These are phyloP conservation scores for Pelodiscus sinensis DNA, from an alignment of 2,113 vertebrate species.

Conservation along the genomic window DNA sequence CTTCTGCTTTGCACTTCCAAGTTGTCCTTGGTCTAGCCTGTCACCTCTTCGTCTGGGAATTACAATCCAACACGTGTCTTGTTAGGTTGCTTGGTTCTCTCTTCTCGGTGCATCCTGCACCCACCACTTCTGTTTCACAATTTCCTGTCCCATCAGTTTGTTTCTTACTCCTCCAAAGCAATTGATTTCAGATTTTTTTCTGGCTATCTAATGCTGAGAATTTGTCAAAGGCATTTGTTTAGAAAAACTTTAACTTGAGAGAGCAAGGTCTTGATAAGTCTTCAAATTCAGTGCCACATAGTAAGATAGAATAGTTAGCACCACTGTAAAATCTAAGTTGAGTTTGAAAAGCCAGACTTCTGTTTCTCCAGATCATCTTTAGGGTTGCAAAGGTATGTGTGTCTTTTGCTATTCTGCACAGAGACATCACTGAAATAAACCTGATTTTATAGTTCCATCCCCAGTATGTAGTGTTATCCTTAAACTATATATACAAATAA, in stretches of 20 bases:
- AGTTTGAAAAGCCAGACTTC: neutral
- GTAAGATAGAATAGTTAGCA: neutral
- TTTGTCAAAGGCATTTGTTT: neutral
- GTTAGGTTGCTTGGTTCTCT: neutral
- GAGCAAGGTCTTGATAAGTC: neutral
- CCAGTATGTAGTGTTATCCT: too few species aligned
- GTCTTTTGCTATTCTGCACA: neutral
- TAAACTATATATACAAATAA: neutral
- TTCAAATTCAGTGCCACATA: neutral
- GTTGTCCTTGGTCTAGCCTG: neutral
- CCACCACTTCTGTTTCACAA: neutral
- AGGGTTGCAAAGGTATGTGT: neutral
- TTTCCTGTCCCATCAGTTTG: neutral
- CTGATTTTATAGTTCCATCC: neutral
- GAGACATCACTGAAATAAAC: accelerated
- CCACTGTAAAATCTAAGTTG: neutral
- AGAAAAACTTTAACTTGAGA: neutral
- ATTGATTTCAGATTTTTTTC: neutral
- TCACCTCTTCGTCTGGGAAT: neutral
- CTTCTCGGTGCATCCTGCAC: neutral
- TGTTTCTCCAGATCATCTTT: neutral
- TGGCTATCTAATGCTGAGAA: neutral
- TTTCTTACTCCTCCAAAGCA: neutral
- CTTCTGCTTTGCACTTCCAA: neutral
- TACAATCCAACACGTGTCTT: neutral